Percentiles rank a stretch among this genome's conserved stretches.
These are phyloP conservation scores for Serripes groenlandicus DNA, from an alignment of 2,888 invertebrate species.

Conservation along the genomic window DNA sequence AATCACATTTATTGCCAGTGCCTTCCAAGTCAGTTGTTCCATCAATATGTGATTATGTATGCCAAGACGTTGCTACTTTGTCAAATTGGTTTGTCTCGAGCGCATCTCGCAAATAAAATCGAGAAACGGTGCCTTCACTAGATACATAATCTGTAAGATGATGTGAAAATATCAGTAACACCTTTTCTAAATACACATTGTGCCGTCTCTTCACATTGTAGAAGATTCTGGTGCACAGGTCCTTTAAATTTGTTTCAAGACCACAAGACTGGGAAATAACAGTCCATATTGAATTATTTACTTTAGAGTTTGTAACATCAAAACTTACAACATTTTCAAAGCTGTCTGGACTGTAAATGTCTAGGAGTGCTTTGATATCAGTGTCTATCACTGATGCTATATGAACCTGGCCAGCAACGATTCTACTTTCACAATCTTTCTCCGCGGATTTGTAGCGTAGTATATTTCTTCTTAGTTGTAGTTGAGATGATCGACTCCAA, in stretches of 20 bases:
- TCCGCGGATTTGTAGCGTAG: slow-evolving; percentile 8
- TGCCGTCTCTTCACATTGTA: slow-evolving; percentile 26
- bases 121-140: slow-evolving; percentile 4
- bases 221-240: slow-evolving; percentile 24
- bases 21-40: slow-evolving; percentile 13
- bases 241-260: slow-evolving; percentile 15
- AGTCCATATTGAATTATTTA: slow-evolving; percentile 27
- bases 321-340: slow-evolving; percentile 25
- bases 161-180: background rate
- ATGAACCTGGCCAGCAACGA: slow-evolving; percentile 9
- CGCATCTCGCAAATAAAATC: slow-evolving; percentile 29
- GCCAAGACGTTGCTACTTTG: background rate
- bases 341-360: slow-evolving; percentile 27
- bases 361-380: slow-evolving; percentile 24
- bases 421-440: slow-evolving; percentile 8
- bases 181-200: slow-evolving; percentile 20
- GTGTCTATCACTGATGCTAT: slow-evolving; percentile 27
- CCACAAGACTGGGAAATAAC: slow-evolving; percentile 4
- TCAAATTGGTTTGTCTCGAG: slow-evolving; percentile 23
- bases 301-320: slow-evolving; percentile 31
- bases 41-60: slow-evolving; percentile 8
- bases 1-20: background rate
- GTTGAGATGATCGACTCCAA: slow-evolving; percentile 17
- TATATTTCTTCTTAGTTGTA: slow-evolving; percentile 20
- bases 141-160: background rate